Evolutionary conservation across 2,888 invertebrate genomes (phyloP), one percentile per base, ranked within the genome.

Genomic region (Pseudeuparius sepicola): DNA sequence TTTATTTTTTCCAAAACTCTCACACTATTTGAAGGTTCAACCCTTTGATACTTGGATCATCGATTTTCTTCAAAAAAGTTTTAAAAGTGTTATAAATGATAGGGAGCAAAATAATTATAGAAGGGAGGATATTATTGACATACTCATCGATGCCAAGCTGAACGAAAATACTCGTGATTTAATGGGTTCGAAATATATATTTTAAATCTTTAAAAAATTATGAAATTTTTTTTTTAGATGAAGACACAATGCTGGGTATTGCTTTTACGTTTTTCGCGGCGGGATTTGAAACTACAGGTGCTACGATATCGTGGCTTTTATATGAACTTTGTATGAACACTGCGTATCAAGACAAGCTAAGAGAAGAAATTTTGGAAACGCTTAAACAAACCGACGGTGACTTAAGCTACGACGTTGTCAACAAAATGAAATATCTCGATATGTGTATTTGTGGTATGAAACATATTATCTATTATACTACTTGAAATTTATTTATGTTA

Each of bases 231-330:
- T n/a, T n/a, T 36, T 17, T 38, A 37, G 39, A 37, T 25, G 39
- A 40, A 14, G 36, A 30, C 7, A 39, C 31, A 32, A 31, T 40
- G 13, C 37, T 47, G 6, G 43, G 40, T 4, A 46, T 44, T 27
- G 46, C 46, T 3, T 18, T 41, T 1, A 44, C 46, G 33, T 73
- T 75, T 44, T 73, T 73, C 52, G 57, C 69, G 6, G 75, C 73
- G 1, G 75, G 74, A 1, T 75, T 69, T 50, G 75, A 75, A 54
- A 75, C 74, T 4, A 70, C 72, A 0, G 70, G 71, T 0, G 67
- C 71, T 0, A 69, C 71, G 0, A 59, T 73, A 28, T 66, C 69
- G 13, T 72, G 71, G 47, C 56, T 68, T 4, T 57, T 73, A 20
- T 64, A 73, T 48, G 70, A 71, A 53, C 51, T 75, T 30, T 68